Evolutionary conservation across 2,888 invertebrate species (phyloP), one percentile per base, ranked within the genome.

Genomic region (Macrosiphum euphorbiae): DNA sequence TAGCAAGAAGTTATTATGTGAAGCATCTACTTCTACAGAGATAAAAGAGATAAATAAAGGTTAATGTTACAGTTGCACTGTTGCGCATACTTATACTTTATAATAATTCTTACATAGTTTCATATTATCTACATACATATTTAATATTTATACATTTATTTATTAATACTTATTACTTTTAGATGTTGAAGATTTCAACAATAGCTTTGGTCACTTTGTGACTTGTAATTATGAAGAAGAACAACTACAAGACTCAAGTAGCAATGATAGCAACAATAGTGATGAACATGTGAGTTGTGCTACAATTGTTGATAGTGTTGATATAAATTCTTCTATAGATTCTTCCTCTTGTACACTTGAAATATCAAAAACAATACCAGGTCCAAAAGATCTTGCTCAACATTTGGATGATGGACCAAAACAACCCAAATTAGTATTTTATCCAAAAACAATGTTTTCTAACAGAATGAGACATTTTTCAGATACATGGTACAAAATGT

Each of bases 11-110:
- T 85, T 85, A 85, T 44, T 44, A 85, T 85, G 85, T 85, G 24
- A 85, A 7, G 85, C 35, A 85, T 85, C 85, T 44, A 47, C 95
- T 95, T 61, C 28, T 61, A 61, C 61, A 41, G 41, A 61, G 28
- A 61, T 50, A 50, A 50, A 50, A 50, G 47, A 50, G 10, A 61
- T 28, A 61, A 28, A 28, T 61, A 61, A 61, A 61, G 61, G 61
- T 61, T 13, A 13, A 13, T 58, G 58, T 61, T 61, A 28, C 28
- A 61, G 61, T 61, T 28, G 28, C 61, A 61, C 28, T 28, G 61
- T 61, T 28, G 28, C 61, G 28, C 8, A 61, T 61, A 61, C 61
- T 61, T 61, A 8, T 61, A 61, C 28, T 61, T 61, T 58, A 58
- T 58, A 58, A 58, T 58, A 58, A 61, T 61, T 28, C 8, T 61